These are phyloP conservation scores for Ophion slaviceki DNA, from an alignment of 2,888 invertebrate species.

Conservation along the genomic window DNA sequence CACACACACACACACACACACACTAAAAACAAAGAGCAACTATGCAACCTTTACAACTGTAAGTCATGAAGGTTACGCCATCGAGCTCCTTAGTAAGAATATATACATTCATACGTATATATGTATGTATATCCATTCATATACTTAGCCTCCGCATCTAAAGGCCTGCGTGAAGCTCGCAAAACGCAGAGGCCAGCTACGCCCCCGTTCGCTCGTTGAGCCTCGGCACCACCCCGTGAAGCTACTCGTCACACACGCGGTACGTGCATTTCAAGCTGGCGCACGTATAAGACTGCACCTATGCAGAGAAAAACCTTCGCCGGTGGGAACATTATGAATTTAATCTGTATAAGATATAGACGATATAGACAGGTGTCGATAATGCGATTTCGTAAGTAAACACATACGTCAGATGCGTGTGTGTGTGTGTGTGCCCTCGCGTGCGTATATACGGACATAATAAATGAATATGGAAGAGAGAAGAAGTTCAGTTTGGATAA, in stretches of 20 bases:
- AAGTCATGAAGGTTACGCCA: constrained; percentile 2
- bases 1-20: not conserved
- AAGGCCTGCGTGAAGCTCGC: constrained; percentile 13
- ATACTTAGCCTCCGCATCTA: constrained; percentile 11
- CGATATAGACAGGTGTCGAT: not conserved
- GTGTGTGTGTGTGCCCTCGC: no score
- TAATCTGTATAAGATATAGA: not conserved
- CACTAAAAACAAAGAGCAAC: not conserved
- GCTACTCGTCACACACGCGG: constrained; percentile 39
- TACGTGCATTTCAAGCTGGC: constrained; percentile 7
- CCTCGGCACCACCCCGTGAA: constrained; percentile 27
- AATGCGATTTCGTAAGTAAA: no score
- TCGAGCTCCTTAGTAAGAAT: not conserved
- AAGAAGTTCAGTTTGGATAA: no score
- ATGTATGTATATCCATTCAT: constrained; percentile 5
- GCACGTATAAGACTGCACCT: not conserved
- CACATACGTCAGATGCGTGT: no score
- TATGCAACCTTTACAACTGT: not conserved
- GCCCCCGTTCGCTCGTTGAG: constrained; percentile 40
- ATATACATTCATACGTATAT: not conserved
- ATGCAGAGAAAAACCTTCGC: not conserved
- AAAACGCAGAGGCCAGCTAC: constrained; percentile 8
- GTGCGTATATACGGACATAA: no score
- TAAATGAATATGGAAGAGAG: no score
- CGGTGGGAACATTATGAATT: not conserved